Evolutionary conservation across 2,113 vertebrate genomes (phyloP), one percentile per base, ranked within the genome.

Genomic region (Tautogolabrus adspersus): DNA sequence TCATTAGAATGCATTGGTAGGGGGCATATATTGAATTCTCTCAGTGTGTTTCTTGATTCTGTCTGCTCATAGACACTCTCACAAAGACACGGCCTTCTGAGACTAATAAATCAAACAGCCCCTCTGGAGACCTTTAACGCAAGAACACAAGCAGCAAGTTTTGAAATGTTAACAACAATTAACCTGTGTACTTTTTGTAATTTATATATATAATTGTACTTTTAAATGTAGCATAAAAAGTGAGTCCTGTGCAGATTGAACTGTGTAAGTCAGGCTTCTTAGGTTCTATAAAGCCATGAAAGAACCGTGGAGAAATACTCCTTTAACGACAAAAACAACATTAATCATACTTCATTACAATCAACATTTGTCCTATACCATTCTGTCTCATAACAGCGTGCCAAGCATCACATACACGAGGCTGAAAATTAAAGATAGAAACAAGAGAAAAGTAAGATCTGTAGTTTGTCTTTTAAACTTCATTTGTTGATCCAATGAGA

Each of bases 1-100:
- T 91, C 74, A 92, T 90, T 89, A 83, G 72, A 82, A 92, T 93
- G 67, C 77, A 89, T 66, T 59, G 76, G 56, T 70, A 52, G 77
- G 38, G 40, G 59, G 75, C 40, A 47, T 77, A 79, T 87, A 93
- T 89, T 78, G 77, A 84, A 90, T 92, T 84, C 81, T 68, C 58
- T 51, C 52, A 42, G 58, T 60, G 72, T 81, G 83, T 72, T 85
- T 65, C 84, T 89, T 83, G 75, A 74, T 89, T 80, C 65, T 42
- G 62, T 84, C 80, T 66, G 68, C 66, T 23, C 62, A 44, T 42
- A 62, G 57, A 86, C 69, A 66, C 72, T 58, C 77, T 70, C 55
- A 75, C 56, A 77, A 75, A 86, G 83, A 85, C 58, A 77, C 42
- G 11, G 16, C 26, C 51, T 83, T 71, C 37, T 65, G 22, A 77